These are phyloP conservation scores for Globodera rostochiensis DNA, from an alignment of 1,140 invertebrate genomes.

Conservation along the genomic window DNA sequence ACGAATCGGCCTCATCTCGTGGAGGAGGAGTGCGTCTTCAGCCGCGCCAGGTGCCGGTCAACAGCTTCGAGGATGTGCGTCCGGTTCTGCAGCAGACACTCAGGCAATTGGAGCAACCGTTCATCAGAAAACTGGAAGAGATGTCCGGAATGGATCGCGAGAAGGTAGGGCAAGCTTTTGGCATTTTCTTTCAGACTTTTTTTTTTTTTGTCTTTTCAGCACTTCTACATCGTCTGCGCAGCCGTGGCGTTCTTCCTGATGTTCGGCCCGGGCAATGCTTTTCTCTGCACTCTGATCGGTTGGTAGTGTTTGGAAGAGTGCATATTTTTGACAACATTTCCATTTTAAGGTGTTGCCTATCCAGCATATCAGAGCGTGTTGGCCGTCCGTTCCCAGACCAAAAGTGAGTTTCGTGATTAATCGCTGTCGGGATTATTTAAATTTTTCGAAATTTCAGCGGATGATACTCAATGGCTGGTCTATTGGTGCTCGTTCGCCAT, in stretches of 20 bases:
- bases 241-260: constrained; percentile 77
- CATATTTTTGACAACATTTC: neutral
- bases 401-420: neutral
- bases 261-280: constrained; percentile 86
- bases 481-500: constrained; percentile 15
- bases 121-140: constrained; percentile 3
- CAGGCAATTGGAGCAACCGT: neutral
- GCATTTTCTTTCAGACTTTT: neutral
- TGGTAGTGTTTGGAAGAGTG: constrained; percentile 63
- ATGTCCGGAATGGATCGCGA: constrained; percentile 11
- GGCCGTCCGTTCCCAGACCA: constrained; percentile 2
- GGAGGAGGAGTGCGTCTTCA: constrained; percentile 10
- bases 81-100: neutral
- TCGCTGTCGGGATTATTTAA: too few species aligned
- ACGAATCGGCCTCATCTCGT: too few species aligned
- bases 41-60: neutral
- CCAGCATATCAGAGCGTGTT: constrained; percentile 81
- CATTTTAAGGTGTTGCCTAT: constrained; percentile 73
- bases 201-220: neutral
- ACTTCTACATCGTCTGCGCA: neutral
- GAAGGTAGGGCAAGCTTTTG: neutral
- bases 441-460: neutral
- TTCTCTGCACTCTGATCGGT: constrained; percentile 90
- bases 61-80: constrained; percentile 11
- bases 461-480: constrained; percentile 25